Evolutionary conservation across 2,113 vertebrate species (phyloP).

Genomic region (Galbula dea): DNA sequence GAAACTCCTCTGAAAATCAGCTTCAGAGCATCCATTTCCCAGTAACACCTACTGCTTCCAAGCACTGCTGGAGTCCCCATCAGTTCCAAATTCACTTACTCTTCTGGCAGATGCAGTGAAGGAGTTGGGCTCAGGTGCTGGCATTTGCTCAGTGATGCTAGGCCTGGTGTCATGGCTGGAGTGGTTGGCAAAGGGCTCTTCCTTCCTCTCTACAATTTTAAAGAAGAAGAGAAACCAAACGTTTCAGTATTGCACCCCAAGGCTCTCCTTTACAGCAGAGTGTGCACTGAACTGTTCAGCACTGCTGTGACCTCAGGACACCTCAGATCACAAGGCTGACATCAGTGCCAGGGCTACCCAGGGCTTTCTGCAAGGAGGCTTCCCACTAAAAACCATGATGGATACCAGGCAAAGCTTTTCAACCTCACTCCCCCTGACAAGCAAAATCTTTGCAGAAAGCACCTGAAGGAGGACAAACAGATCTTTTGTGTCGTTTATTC

Average conservation of each 20-base stretch:
- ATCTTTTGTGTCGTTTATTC: not conserved
- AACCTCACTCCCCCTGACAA: not conserved
- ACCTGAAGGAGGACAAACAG: not conserved
- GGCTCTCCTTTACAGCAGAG: not conserved
- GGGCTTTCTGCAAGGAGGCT: not conserved
- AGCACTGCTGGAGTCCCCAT: not conserved
- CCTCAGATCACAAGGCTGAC: not conserved
- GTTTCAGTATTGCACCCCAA: conserved; percentile 4
- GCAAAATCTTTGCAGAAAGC: not conserved
- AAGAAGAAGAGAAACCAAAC: conserved; percentile 45
- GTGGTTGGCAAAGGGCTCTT: conserved; percentile 66
- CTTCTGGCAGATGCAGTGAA: conserved; percentile 70
- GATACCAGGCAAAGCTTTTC: not conserved
- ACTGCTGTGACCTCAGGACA: not conserved
- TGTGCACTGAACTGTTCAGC: not conserved
- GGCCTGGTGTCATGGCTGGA: conserved; percentile 65
- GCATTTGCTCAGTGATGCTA: conserved; percentile 54
- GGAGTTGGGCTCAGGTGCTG: conserved; percentile 58
- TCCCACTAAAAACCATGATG: rapidly evolving
- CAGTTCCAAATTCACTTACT: conserved; percentile 64
- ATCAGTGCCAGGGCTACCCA: not conserved
- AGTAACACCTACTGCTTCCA: not conserved
- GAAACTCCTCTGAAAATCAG: not conserved
- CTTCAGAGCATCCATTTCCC: not conserved
- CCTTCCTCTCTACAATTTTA: conserved; percentile 68